Percentiles rank a stretch among this genome's conserved stretches.
Evolutionary conservation across 1,140 invertebrate genomes (phyloP).

Genomic region (Lordiphosa mommai): DNA sequence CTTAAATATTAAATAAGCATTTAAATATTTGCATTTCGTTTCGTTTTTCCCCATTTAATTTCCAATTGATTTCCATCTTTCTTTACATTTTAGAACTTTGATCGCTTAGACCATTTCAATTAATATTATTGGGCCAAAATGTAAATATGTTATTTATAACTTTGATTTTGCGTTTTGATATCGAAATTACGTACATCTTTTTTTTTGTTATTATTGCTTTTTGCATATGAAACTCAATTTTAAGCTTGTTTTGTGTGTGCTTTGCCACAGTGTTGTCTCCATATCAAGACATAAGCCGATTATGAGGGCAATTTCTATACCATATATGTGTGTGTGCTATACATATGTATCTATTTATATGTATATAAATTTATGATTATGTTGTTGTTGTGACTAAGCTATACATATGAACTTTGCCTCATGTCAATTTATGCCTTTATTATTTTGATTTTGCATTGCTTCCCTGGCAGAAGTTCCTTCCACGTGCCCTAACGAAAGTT

Average conservation of each 20-base stretch:
- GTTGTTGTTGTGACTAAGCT: slow-evolving; percentile 18
- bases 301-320: slow-evolving; percentile 48
- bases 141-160: slow-evolving; percentile 13
- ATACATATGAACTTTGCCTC: slow-evolving; percentile 46
- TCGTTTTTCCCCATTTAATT: no score
- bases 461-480: background rate
- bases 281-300: slow-evolving; percentile 49
- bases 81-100: background rate
- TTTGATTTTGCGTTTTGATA: background rate
- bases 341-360: slow-evolving; percentile 8
- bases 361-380: slow-evolving; percentile 4
- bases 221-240: slow-evolving; percentile 33
- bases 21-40: no score
- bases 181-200: background rate
- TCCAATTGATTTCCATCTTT: no score
- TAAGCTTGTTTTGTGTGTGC: slow-evolving; percentile 37
- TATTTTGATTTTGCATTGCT: slow-evolving; percentile 32
- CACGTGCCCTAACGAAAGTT: slow-evolving; percentile 10
- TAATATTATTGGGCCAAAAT: slow-evolving; percentile 2
- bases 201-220: slow-evolving; percentile 25
- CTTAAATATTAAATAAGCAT: no score
- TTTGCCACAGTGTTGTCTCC: slow-evolving; percentile 21
- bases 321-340: slow-evolving; percentile 5
- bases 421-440: slow-evolving; percentile 55
- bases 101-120: background rate